A percentile compares a stretch with the other conserved stretches of the same genome.
Conservation (phyloP, 2,113 vertebrate genomes). For the Pachypanchax playfairii region DNA sequence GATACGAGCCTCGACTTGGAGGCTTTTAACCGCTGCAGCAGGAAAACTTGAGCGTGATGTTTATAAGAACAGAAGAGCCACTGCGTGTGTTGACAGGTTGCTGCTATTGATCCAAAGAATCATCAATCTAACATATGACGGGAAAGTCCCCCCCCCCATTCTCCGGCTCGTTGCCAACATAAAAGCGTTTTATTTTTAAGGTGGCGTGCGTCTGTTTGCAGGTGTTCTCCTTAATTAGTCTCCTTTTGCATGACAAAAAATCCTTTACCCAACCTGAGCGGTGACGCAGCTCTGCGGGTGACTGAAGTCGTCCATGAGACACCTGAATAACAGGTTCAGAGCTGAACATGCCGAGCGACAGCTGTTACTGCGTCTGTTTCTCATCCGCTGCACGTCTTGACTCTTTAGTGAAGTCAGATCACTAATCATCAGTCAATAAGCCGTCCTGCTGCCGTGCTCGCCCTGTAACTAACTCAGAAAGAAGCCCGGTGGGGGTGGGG, state of each 20-base stretch:
- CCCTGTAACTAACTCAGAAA: conserved; percentile 20
- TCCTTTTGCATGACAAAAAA: conserved; percentile 23
- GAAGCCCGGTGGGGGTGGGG: no score
- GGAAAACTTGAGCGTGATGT: conserved; percentile 32
- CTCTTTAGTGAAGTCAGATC: conserved; percentile 45
- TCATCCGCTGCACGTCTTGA: conserved; percentile 32
- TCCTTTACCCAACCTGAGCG: conserved; percentile 12
- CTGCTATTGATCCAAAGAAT: conserved; percentile 28
- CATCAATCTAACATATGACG: conserved; percentile 44
- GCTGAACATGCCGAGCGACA: conserved; percentile 28
- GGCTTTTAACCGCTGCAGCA: conserved; percentile 39
- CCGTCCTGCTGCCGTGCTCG: conserved; percentile 8
- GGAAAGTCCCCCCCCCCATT: conserved; percentile 36
- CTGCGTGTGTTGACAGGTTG: conserved; percentile 64
- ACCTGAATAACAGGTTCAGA: conserved; percentile 10
- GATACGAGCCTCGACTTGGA: conserved; percentile 20
- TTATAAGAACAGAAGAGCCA: conserved; percentile 36
- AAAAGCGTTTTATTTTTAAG: conserved; percentile 24
- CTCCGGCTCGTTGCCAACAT: conserved; percentile 26
- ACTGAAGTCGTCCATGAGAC: conserved; percentile 8
- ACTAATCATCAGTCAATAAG: conserved; percentile 52
- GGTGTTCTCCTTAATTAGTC: conserved; percentile 38
- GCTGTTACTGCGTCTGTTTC: conserved; percentile 39
- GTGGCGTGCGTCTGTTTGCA: conserved; percentile 34
- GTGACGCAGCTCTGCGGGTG: conserved; percentile 30